Evolutionary conservation across 1,140 invertebrate genomes (phyloP).

Genomic region (Platorchestia sp.): DNA sequence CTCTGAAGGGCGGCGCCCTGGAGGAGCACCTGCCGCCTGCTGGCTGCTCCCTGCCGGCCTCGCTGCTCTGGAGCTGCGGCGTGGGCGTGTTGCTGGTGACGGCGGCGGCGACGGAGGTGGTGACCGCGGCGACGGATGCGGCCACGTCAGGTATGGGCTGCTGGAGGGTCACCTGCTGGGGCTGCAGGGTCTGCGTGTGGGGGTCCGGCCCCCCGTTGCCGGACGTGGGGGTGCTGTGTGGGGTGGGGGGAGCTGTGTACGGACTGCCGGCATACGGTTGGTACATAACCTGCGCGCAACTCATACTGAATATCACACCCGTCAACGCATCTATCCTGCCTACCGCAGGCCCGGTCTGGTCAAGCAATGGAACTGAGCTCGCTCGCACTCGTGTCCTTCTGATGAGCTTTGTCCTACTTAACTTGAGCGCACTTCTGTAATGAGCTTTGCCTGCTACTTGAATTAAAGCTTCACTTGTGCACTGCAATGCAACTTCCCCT

Average conservation of each 20-base stretch:
- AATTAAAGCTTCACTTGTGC: too few relatives aligned
- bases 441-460: too few relatives aligned
- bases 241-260: slow-evolving; percentile 37
- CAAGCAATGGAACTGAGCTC: background rate
- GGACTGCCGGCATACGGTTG: slow-evolving; percentile 39
- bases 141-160: background rate
- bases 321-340: slow-evolving; percentile 19
- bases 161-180: background rate
- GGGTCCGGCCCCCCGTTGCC: slow-evolving; percentile 1
- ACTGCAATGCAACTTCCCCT: too few relatives aligned
- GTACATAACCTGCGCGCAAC: slow-evolving; percentile 47
- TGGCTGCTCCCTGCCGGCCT: background rate
- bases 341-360: background rate
- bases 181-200: background rate
- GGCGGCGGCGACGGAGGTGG: background rate
- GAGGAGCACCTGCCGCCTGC: slow-evolving; percentile 17
- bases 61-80: background rate
- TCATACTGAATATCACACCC: background rate
- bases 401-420: too few relatives aligned
- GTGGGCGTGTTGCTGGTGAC: slow-evolving; percentile 4
- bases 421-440: too few relatives aligned
- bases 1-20: slow-evolving; percentile 17
- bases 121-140: background rate
- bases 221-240: slow-evolving; percentile 16
- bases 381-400: too few relatives aligned